Conservation (phyloP, 1,140 invertebrate species). For the Dreissena rostriformis region DNA sequence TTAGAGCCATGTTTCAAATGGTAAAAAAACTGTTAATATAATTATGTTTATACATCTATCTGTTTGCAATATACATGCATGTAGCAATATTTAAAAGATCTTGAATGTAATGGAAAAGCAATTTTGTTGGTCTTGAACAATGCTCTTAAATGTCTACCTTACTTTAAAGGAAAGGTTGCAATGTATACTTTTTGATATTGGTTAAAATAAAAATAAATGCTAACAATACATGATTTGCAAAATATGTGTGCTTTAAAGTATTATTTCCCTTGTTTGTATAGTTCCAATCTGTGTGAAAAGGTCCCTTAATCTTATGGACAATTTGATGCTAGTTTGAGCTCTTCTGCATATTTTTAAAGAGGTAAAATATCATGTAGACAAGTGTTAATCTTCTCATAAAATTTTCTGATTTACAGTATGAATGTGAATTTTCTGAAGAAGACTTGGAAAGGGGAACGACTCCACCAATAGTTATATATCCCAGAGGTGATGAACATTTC, state of each 20-base stretch:
- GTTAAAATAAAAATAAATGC: too few species aligned
- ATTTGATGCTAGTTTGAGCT: not conserved
- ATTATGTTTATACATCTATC: not conserved
- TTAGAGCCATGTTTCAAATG: constrained; percentile 77
- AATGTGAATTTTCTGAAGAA: constrained; percentile 70
- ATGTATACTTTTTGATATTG: not conserved
- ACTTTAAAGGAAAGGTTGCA: not conserved
- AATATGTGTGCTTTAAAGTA: not conserved
- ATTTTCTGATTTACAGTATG: constrained; percentile 67
- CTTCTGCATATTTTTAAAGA: not conserved
- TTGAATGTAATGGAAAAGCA: not conserved
- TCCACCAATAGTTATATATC: constrained; percentile 74
- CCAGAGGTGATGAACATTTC: constrained; percentile 57
- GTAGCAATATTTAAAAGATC: not conserved
- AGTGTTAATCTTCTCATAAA: too few species aligned
- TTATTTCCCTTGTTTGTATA: not conserved
- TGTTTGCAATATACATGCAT: not conserved
- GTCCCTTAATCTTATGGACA: not conserved
- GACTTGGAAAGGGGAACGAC: constrained; percentile 68
- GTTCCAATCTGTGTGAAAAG: not conserved
- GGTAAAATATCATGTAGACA: not conserved
- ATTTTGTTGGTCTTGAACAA: not conserved
- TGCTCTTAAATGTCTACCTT: not conserved
- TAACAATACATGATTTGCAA: not conserved
- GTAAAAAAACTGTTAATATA: constrained; percentile 58